Conservation (phyloP, 2,113 vertebrate species). For the Bos taurus region ARS-UCD2.0 NC_037333.1:529501-530000, state of each 20-base stretch:
- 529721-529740: too few species aligned
- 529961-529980: neutral
- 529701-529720: neutral
- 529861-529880: too few species aligned
- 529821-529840: too few species aligned
- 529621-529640: neutral
- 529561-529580: neutral
- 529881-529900: too few species aligned
- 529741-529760: too few species aligned
- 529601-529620: neutral
- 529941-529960: neutral
- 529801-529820: too few species aligned
- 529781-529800: too few species aligned
- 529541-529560: neutral
- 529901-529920: too few species aligned
- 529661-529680: neutral
- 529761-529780: too few species aligned
- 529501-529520: neutral
- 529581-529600: neutral
- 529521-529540: neutral
- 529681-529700: neutral
- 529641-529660: neutral
- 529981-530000: neutral
- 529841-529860: too few species aligned
- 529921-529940: too few species aligned